Conservation (phyloP, 2,797 vertebrate species). For the Mergus octosetaceus region DNA sequence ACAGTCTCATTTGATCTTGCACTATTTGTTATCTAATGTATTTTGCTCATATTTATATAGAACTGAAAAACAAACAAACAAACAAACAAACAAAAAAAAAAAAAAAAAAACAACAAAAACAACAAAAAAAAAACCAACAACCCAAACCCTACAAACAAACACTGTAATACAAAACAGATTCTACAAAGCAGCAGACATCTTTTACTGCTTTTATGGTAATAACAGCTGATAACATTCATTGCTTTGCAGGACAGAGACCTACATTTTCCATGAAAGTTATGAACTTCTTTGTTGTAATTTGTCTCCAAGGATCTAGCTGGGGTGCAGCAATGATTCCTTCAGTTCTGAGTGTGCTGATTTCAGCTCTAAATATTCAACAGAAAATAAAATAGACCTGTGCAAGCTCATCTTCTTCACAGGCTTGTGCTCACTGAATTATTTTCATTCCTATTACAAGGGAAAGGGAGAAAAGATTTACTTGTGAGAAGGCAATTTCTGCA, state of each 20-base stretch:
- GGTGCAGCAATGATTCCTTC: not conserved
- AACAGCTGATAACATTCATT: not conserved
- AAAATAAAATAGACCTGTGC: not conserved
- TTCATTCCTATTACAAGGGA: not conserved
- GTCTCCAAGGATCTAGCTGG: not conserved
- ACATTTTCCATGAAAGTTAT: not conserved
- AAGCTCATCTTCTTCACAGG: not conserved
- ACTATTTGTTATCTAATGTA: not conserved
- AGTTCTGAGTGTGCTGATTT: not conserved
- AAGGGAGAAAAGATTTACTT: not conserved
- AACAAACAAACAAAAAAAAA: too few species aligned
- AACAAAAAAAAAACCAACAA: too few species aligned
- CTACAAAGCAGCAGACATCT: not conserved
- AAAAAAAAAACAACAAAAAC: not conserved
- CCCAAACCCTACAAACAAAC: too few species aligned
- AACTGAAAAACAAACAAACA: not conserved
- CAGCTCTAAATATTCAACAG: not conserved
- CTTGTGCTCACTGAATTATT: not conserved
- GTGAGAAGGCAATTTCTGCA: not conserved
- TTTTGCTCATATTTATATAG: not conserved
- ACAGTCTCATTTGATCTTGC: fast-evolving
- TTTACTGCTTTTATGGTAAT: not conserved
- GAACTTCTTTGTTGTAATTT: not conserved
- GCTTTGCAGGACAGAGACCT: not conserved
- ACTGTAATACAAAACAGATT: not conserved